Conservation (phyloP, 2,113 vertebrate genomes). For the Zapornia atra region DNA sequence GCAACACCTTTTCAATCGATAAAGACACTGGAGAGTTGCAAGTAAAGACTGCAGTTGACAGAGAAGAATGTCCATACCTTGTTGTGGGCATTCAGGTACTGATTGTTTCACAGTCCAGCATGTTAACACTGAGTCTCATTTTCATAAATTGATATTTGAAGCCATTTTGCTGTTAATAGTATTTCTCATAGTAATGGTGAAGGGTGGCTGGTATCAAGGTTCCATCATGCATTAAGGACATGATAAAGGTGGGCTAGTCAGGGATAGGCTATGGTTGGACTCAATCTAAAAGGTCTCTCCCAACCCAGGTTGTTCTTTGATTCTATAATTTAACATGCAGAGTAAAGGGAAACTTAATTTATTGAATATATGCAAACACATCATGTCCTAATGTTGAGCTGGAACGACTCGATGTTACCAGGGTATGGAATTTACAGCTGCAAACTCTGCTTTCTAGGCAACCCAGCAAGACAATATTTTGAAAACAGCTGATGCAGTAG, state of each 20-base stretch:
- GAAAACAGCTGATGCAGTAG: conserved; percentile 74
- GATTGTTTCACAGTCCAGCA: not conserved
- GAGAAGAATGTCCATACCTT: conserved; percentile 72
- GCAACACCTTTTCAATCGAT: conserved; percentile 45
- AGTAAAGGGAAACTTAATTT: not conserved
- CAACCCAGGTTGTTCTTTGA: no score
- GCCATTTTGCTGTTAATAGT: not conserved
- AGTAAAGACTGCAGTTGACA: conserved; percentile 65
- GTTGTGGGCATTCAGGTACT: conserved; percentile 78
- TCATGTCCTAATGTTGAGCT: not conserved
- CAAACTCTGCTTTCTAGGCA: conserved; percentile 68
- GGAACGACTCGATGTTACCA: not conserved
- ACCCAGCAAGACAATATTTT: conserved; percentile 71
- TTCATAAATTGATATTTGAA: not conserved
- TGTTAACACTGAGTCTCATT: not conserved
- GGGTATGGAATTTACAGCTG: not conserved
- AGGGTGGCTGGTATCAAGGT: not conserved
- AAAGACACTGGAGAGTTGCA: conserved; percentile 65
- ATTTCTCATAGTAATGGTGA: not conserved
- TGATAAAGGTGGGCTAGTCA: no score
- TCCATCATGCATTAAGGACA: not conserved
- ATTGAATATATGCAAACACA: not conserved
- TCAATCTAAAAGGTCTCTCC: no score
- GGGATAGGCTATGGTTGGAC: no score
- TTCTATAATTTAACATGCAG: not conserved